A percentile compares a stretch with the other conserved stretches of the same genome.
Evolutionary conservation across 2,888 invertebrate species (phyloP).

Genomic region (Theretra japonica): DNA sequence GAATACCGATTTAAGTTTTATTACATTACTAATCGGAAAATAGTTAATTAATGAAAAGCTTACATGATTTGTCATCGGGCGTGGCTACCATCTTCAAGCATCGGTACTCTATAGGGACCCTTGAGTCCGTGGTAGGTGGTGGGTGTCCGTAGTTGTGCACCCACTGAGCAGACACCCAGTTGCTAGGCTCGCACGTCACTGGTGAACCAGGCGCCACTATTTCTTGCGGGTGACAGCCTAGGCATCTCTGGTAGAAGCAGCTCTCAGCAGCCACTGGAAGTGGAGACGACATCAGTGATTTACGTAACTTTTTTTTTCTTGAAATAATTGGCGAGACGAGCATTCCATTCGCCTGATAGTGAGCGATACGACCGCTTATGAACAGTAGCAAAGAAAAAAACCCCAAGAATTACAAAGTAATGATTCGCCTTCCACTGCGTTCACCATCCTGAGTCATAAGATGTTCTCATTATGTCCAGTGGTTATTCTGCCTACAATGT

Average conservation of each 20-base stretch:
- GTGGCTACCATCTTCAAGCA: slow-evolving; percentile 79
- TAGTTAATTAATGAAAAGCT: slow-evolving; percentile 43
- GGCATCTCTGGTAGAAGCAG: slow-evolving; percentile 72
- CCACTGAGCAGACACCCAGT: slow-evolving; percentile 77
- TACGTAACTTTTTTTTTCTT: no score
- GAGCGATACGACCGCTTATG: no score
- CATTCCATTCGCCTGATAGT: no score
- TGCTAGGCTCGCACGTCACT: slow-evolving; percentile 67
- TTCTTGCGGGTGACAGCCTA: slow-evolving; percentile 71
- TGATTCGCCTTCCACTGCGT: no score
- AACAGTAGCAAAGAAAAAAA: no score
- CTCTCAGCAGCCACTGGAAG: slow-evolving; percentile 67
- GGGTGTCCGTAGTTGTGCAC: slow-evolving; percentile 75
- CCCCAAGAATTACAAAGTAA: no score
- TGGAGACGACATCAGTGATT: neutral
- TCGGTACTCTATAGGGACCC: slow-evolving; percentile 70
- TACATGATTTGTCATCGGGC: slow-evolving; percentile 77
- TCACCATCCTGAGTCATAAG: no score
- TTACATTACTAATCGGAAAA: neutral
- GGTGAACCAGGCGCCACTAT: slow-evolving; percentile 53
- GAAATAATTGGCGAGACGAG: no score
- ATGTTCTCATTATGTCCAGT: no score
- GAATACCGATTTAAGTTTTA: no score
- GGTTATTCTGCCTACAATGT: no score
- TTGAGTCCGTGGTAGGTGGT: slow-evolving; percentile 73